Evolutionary conservation across 2,797 vertebrate species (phyloP).

Genomic region (Pangasius larnaudii): DNA sequence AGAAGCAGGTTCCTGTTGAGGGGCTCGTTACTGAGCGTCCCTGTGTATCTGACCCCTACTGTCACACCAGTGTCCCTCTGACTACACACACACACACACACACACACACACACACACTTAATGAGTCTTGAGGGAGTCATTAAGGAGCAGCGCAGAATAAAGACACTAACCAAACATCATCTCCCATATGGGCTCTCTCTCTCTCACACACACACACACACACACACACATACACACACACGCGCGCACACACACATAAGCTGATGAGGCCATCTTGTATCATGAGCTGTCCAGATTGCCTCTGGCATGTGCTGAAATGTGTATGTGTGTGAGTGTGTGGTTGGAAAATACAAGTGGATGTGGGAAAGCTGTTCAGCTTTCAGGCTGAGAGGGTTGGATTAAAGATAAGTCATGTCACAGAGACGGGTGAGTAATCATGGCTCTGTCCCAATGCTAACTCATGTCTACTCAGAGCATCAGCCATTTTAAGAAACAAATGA

Average conservation of each 20-base stretch:
- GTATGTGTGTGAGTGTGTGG: constrained; percentile 31
- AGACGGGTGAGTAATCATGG: constrained; percentile 6
- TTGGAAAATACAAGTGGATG: constrained; percentile 45
- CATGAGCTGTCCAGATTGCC: constrained; percentile 44
- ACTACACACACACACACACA: constrained; percentile 32
- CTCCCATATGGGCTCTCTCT: constrained; percentile 34
- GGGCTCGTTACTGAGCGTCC: constrained; percentile 52
- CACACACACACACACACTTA: constrained; percentile 49
- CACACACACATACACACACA: constrained; percentile 17
- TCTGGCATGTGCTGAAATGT: constrained; percentile 35
- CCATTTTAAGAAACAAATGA: constrained; percentile 31
- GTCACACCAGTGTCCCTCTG: constrained; percentile 46
- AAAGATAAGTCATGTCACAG: constrained; percentile 34
- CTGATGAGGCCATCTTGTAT: constrained; percentile 47
- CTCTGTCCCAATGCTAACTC: constrained; percentile 27
- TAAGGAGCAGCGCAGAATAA: constrained; percentile 52
- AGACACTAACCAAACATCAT: constrained; percentile 44
- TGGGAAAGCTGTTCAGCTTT: constrained; percentile 46
- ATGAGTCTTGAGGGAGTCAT: constrained; percentile 60
- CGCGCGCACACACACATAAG: constrained; percentile 11
- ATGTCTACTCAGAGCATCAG: constrained; percentile 15
- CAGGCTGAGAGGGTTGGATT: constrained; percentile 34
- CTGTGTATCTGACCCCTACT: constrained; percentile 60
- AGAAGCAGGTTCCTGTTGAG: constrained; percentile 52
- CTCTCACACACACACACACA: constrained; percentile 23